phyloP scores from a whole-genome alignment of 2,797 vertebrate species.

The Champsocephalus esox region DNA sequence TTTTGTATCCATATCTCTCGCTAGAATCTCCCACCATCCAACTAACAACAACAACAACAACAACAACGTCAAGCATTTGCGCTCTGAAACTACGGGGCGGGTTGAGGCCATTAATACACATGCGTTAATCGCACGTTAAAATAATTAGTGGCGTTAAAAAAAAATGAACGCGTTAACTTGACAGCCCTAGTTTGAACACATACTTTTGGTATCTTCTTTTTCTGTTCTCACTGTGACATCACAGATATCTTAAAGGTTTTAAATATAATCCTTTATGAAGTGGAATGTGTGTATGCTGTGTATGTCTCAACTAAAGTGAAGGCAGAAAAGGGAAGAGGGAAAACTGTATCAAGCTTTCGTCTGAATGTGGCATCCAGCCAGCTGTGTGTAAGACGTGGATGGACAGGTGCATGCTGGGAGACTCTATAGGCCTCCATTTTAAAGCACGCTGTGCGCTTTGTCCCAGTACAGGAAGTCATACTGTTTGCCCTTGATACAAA shows the following conservation, averaged over 20 bases:
- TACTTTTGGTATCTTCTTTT: neutral
- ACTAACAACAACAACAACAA: too few relatives aligned
- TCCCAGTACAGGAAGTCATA: constrained; percentile 59
- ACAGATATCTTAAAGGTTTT: neutral
- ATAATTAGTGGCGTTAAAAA: too few relatives aligned
- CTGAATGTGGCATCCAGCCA: constrained; percentile 55
- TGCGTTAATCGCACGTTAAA: too few relatives aligned
- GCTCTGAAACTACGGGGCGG: too few relatives aligned
- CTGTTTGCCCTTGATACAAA: constrained; percentile 77
- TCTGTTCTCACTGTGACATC: neutral
- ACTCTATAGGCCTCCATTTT: constrained; percentile 53
- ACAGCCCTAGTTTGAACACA: neutral
- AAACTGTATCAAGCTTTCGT: constrained; percentile 30
- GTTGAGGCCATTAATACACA: too few relatives aligned
- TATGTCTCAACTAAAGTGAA: constrained; percentile 1
- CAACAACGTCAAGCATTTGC: too few relatives aligned
- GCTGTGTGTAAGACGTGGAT: constrained; percentile 65
- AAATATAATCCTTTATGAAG: neutral
- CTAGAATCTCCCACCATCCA: too few relatives aligned
- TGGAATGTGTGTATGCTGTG: neutral
- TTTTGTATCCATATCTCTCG: too few relatives aligned
- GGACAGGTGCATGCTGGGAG: constrained; percentile 71
- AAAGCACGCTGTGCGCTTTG: constrained; percentile 63
- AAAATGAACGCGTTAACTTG: too few relatives aligned
- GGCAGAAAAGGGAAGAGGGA: constrained; percentile 18